Evolutionary conservation across 2,888 invertebrate species (phyloP), one percentile per base, ranked within the genome.

Genomic region (Chaetoderma sp.): DNA sequence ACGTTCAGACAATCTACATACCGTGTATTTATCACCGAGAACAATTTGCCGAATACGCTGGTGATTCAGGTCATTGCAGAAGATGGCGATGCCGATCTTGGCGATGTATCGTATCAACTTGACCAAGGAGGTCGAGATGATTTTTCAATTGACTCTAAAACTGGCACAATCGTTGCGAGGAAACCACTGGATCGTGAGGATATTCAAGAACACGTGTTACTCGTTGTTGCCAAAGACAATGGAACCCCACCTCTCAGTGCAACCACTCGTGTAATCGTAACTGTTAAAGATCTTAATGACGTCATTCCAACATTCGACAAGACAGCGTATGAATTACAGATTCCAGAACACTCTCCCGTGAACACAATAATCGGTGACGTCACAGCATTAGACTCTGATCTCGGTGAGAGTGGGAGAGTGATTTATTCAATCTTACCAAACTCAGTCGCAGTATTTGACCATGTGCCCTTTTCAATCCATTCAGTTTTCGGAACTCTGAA

Each of bases 161-260:
- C 44, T 32, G 60, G 60, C 18, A 33, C 30, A 8, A 25, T 60
- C 6, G 30, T 28, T n/a, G 60, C 60, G n/a, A 60, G 13, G 18
- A 42, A 28, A 16, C 18, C 27, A 6, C 32, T 60, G 4, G 60
- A 60, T 50, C 47, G 50, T 16, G 60, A 60, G 21, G 18, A 50
- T 30, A 21, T 30, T 32, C 45, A 42, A 25, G 28, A 42, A 4
- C 47, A 49, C 32, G 13, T 8, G 2, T 33, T 30, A n/a, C 49
- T 33, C 16, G 50, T 60, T 16, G 27, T 60, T n/a, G 60, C 60
- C 1, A 28, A 4, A 13, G 60, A 60, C 36, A 45, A 45, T n/a
- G 60, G 60, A 4, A 27, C 44, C 16, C 60, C 47, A 8, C 3
- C 23, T n/a, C 33, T n/a, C 2, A 49, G 30, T 4, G 18, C 60